Percentiles rank a stretch among this genome's conserved stretches.
phyloP scores from a whole-genome alignment of 2,888 invertebrate species.

The Eristalinus sepulchralis region DNA sequence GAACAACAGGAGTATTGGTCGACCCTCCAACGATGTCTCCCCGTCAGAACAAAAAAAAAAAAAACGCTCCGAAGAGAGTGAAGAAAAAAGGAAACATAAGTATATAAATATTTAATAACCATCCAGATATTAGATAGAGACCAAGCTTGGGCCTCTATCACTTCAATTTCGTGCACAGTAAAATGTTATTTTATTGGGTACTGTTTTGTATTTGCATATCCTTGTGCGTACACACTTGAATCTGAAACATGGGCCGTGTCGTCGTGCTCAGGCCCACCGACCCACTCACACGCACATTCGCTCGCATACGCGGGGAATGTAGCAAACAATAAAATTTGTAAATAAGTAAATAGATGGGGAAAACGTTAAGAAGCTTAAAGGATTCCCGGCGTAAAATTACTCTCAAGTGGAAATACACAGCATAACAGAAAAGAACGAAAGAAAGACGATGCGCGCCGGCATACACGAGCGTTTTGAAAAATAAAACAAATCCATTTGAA shows the following conservation, averaged over 20 bases:
- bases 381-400: constrained; percentile 69
- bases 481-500: constrained; percentile 52
- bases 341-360: constrained; percentile 69
- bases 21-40: neutral
- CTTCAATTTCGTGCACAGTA: constrained; percentile 62
- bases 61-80: neutral
- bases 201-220: constrained; percentile 60
- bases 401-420: constrained; percentile 68
- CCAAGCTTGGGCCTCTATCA: constrained; percentile 24
- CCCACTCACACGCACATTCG: neutral
- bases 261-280: neutral
- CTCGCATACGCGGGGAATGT: constrained; percentile 24
- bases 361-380: constrained; percentile 71
- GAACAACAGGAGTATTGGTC: neutral
- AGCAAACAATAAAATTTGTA: constrained; percentile 71
- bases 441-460: constrained; percentile 41
- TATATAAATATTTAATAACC: constrained; percentile 71
- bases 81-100: constrained; percentile 51
- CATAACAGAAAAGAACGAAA: neutral
- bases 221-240: constrained; percentile 33
- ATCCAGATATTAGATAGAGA: constrained; percentile 54
- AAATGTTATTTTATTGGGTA: constrained; percentile 67
- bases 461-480: constrained; percentile 38
- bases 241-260: constrained; percentile 30
- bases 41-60: neutral